Conservation (phyloP, 2,888 invertebrate species). For the Anoplius nigerrimus region DNA sequence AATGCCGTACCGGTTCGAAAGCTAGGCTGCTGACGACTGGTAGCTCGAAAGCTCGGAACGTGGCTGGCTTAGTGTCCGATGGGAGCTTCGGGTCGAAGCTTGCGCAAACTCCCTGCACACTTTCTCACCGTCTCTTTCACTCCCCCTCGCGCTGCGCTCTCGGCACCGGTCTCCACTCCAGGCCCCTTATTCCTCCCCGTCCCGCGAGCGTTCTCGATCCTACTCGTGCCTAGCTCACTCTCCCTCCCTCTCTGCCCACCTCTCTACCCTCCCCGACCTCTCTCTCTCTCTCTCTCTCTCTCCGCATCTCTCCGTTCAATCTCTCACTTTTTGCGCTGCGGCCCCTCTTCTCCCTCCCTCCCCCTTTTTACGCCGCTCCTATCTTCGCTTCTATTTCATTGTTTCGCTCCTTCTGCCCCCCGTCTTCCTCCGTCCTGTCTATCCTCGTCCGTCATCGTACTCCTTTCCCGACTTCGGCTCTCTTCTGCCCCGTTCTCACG, state of each 20-base stretch:
- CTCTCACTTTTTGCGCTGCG: constrained; percentile 14
- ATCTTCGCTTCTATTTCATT: constrained; percentile 8
- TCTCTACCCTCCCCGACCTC: constrained; percentile 15
- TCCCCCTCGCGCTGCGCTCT: constrained; percentile 17
- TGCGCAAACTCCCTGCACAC: constrained; percentile 68
- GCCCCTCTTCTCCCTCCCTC: neutral
- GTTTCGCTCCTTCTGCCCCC: neutral
- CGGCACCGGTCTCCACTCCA: constrained; percentile 19
- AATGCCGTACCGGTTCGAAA: constrained; percentile 43
- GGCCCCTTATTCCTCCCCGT: constrained; percentile 4
- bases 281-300: constrained; percentile 7
- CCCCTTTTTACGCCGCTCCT: neutral
- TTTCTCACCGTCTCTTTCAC: constrained; percentile 47
- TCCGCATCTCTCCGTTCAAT: neutral
- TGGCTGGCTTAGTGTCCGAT: constrained; percentile 61
- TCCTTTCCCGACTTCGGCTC: neutral
- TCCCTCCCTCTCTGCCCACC: neutral
- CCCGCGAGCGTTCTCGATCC: no score
- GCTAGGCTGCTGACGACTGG: constrained; percentile 49
- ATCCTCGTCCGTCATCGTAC: no score
- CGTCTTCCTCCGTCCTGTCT: neutral
- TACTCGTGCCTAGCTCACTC: neutral
- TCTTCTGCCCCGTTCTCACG: neutral
- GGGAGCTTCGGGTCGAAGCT: constrained; percentile 68
- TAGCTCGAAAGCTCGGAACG: constrained; percentile 51